phyloP scores from a whole-genome alignment of 2,888 invertebrate species.

The Rhorus exstirpatorius region DNA sequence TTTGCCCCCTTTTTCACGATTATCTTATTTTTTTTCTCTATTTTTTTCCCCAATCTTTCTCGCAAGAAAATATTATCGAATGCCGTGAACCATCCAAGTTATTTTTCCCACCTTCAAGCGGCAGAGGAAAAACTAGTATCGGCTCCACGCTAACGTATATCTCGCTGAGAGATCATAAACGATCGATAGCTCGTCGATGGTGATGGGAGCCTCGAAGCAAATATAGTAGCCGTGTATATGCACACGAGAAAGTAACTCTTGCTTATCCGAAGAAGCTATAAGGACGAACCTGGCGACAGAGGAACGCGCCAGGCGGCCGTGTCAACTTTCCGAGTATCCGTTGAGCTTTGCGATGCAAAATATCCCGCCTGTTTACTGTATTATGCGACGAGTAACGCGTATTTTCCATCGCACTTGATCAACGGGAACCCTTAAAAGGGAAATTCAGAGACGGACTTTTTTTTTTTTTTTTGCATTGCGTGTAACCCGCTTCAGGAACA shows the following conservation, averaged over 20 bases:
- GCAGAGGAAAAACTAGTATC: slow-evolving; percentile 18
- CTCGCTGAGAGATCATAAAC: slow-evolving; percentile 44
- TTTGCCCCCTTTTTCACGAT: slow-evolving; percentile 58
- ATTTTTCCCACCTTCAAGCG: slow-evolving; percentile 48
- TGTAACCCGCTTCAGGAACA: not conserved
- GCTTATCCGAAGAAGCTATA: slow-evolving; percentile 39
- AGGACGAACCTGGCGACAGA: slow-evolving; percentile 38
- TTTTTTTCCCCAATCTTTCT: slow-evolving; percentile 27
- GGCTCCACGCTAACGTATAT: not conserved
- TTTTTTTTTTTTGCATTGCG: slow-evolving; percentile 2
- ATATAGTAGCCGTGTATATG: slow-evolving; percentile 16
- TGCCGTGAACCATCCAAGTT: slow-evolving; percentile 33
- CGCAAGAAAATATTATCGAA: slow-evolving; percentile 44
- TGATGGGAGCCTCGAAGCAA: slow-evolving; percentile 16
- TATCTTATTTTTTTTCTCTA: slow-evolving; percentile 53
- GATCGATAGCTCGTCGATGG: slow-evolving; percentile 48
- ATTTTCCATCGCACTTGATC: slow-evolving; percentile 10
- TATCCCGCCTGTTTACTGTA: slow-evolving; percentile 39
- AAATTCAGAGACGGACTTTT: slow-evolving; percentile 6
- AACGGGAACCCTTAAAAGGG: slow-evolving; percentile 13
- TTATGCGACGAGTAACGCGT: slow-evolving; percentile 8
- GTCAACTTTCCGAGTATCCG: slow-evolving; percentile 47
- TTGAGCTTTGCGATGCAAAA: slow-evolving; percentile 57
- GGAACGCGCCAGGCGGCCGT: slow-evolving; percentile 29
- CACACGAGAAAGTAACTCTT: slow-evolving; percentile 4